phyloP scores from a whole-genome alignment of 2,113 vertebrate genomes.

The Dromas ardeola region DNA sequence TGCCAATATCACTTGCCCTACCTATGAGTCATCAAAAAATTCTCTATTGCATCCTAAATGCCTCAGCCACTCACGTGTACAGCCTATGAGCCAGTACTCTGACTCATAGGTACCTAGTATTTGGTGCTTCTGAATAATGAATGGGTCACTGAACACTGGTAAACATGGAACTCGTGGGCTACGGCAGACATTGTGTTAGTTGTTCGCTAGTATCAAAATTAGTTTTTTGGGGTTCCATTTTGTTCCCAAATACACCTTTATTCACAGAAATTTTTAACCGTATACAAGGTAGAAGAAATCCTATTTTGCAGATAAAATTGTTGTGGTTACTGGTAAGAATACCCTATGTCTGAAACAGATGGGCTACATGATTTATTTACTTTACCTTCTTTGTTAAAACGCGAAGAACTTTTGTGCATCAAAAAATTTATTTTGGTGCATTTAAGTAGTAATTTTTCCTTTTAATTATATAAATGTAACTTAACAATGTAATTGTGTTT shows the following conservation, averaged over 20 bases:
- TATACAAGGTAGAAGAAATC: background rate
- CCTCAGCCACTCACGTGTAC: background rate
- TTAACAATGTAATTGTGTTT: background rate
- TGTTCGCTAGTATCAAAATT: background rate
- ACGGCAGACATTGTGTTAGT: background rate
- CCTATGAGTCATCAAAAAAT: background rate
- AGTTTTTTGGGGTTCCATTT: background rate
- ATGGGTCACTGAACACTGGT: background rate
- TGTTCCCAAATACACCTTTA: background rate
- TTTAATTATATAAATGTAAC: background rate
- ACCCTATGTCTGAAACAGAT: background rate
- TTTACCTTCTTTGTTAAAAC: background rate
- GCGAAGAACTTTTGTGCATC: background rate
- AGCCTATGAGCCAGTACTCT: background rate
- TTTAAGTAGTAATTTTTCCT: background rate
- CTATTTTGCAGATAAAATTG: background rate
- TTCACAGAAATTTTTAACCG: background rate
- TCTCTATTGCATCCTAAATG: background rate
- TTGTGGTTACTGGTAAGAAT: background rate
- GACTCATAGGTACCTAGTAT: background rate
- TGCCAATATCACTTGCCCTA: background rate
- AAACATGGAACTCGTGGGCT: background rate
- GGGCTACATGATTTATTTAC: background rate
- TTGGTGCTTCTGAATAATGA: background rate
- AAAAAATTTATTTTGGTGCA: background rate